These are phyloP conservation scores for Pseudomugil gertrudae DNA, from an alignment of 2,797 vertebrate species.

Conservation along the genomic window DNA sequence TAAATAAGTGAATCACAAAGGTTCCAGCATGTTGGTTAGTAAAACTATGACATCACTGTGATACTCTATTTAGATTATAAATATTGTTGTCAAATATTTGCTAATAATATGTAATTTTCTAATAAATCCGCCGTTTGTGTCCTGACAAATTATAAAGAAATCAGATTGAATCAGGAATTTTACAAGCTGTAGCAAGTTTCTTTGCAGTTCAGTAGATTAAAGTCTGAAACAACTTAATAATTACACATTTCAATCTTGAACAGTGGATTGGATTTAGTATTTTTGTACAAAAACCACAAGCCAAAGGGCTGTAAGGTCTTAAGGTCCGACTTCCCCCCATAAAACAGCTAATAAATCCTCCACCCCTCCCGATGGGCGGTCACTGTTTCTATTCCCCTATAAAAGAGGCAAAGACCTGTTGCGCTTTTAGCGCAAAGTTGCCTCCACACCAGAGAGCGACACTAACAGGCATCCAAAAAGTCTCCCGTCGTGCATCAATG, in stretches of 20 bases:
- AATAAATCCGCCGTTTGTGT: not conserved
- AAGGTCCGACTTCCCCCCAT: not conserved
- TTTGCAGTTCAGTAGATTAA: not conserved
- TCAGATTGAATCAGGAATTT: not conserved
- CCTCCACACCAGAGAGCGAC: not conserved
- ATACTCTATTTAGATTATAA: too few species aligned
- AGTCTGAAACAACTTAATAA: not conserved
- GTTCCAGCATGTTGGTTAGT: too few species aligned
- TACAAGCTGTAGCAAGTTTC: not conserved
- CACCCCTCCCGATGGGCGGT: conserved; percentile 73
- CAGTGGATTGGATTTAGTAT: not conserved
- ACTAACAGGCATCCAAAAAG: too few species aligned
- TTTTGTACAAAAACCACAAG: not conserved
- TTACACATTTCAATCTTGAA: not conserved
- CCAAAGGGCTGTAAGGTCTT: not conserved
- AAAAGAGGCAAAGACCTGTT: conserved; percentile 70
- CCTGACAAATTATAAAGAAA: not conserved
- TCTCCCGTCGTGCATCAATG: conserved; percentile 52
- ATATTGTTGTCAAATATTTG: not conserved
- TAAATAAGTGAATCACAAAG: too few species aligned
- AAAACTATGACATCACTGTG: too few species aligned
- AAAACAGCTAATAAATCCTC: conserved; percentile 2
- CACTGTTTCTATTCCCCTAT: conserved; percentile 67
- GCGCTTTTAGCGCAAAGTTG: conserved; percentile 27
- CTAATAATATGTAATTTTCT: not conserved